Percentiles rank a stretch among this genome's conserved stretches.
Evolutionary conservation across 2,797 vertebrate species (phyloP).

Genomic region (Danionella dracula): DNA sequence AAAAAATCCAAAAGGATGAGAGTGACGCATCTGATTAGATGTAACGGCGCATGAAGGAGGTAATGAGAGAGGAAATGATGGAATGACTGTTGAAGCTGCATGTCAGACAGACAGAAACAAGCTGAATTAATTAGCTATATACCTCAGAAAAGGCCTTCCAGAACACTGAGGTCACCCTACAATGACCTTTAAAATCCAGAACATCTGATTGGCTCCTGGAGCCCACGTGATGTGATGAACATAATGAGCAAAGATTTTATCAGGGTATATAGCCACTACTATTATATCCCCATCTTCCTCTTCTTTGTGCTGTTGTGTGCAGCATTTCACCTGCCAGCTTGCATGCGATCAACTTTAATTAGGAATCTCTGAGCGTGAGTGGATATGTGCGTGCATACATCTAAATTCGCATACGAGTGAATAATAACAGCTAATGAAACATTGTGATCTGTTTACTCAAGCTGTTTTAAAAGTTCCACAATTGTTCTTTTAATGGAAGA

Average conservation of each 20-base stretch:
- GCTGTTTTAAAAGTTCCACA: neutral
- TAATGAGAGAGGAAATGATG: constrained; percentile 49
- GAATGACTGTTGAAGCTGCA: constrained; percentile 38
- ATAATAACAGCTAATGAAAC: constrained; percentile 18
- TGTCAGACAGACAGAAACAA: constrained; percentile 32
- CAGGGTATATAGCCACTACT: neutral
- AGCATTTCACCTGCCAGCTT: constrained; percentile 11
- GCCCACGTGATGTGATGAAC: constrained; percentile 7
- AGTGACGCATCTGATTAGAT: constrained; percentile 41
- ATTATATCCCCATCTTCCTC: neutral
- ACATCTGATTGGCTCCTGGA: constrained; percentile 24
- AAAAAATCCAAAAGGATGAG: constrained; percentile 32
- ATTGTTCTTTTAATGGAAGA: constrained; percentile 9
- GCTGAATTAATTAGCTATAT: constrained; percentile 32
- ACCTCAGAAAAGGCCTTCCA: constrained; percentile 18
- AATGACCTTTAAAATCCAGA: constrained; percentile 15
- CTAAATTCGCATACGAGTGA: neutral
- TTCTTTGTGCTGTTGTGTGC: neutral
- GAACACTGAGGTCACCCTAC: constrained; percentile 26
- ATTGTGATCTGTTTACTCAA: constrained; percentile 19
- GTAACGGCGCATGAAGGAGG: constrained; percentile 45
- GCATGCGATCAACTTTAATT: constrained; percentile 6
- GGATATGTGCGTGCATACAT: neutral
- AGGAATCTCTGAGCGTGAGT: neutral
- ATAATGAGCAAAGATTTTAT: neutral